Base-by-base conservation (phyloP, 2,113 vertebrate genomes). In the Anhinga rufa region DNA sequence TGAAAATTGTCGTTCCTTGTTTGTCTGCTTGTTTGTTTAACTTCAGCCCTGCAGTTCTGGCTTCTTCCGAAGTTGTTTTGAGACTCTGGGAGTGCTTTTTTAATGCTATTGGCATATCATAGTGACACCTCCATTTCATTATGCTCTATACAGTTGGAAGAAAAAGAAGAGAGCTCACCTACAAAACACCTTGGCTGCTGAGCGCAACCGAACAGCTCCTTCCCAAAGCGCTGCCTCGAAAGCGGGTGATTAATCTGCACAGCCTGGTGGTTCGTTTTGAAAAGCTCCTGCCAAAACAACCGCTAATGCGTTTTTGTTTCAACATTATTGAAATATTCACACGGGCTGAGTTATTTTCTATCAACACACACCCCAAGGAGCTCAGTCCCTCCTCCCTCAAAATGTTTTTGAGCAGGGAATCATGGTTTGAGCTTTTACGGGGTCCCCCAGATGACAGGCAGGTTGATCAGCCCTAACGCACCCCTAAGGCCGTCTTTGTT, bases 21-120 rank as follows among this genome's bases (percentile, higher is more conserved):
- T 88, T 79, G 66, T 52, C 88, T 92, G 36, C 75, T 44, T 80
- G 62, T 90, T 95, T 72, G 90, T 95, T 90, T 82, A 20, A 80
- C 79, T 72, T 46, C 86, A 55, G 4, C 24, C 90, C 57, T 1
- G 3, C 17, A 0, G 44, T 25, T 86, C 88, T 77, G 86, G 38
- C 91, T 94, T 19, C 79, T 62, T 52, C 75, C 71, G 74, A 29
- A 87, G 36, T 9, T 4, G 0, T 69, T 66, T 5, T 31, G 88
- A 90, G 95, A 31, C 90, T 69, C 90, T 14, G 62, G 71, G 66
- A 57, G 49, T 7, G 82, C 74, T 75, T 94, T 87, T 42, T 9
- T 26, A 79, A 65, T 25, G 90, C 74, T 92, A 14, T 6, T 51
- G 90, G 54, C 44, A 25, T 16, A 64, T 78, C 80, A 66, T 36